A percentile compares a stretch with the other conserved stretches of the same genome.
phyloP scores from a whole-genome alignment of 2,797 vertebrate genomes.

The Cyclopterus lumpus region DNA sequence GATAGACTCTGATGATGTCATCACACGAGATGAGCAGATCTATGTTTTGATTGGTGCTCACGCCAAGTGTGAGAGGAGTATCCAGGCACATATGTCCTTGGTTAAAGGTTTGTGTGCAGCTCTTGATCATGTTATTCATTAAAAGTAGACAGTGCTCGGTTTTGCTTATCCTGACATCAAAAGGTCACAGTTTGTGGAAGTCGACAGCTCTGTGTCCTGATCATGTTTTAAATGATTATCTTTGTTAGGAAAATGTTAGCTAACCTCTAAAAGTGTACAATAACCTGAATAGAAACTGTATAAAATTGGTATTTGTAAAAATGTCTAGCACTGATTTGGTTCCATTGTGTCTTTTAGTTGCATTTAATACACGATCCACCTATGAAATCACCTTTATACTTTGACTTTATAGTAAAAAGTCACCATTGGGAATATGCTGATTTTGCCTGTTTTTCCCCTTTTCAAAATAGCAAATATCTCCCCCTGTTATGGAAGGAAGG shows the following conservation, averaged over 20 bases:
- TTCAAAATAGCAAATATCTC: background rate
- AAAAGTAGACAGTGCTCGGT: background rate
- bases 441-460: background rate
- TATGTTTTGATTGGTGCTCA: constrained; percentile 89
- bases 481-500: background rate
- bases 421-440: background rate
- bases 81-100: constrained; percentile 78
- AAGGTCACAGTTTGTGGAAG: background rate
- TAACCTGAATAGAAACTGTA: background rate
- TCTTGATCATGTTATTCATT: background rate
- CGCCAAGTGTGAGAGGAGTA: constrained; percentile 85
- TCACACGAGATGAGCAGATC: constrained; percentile 92
- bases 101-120: constrained; percentile 76
- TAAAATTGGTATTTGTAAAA: background rate
- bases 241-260: background rate
- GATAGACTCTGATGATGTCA: constrained; percentile 92
- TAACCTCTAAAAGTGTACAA: background rate
- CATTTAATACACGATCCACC: background rate
- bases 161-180: background rate
- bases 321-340: background rate
- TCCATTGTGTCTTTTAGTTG: background rate
- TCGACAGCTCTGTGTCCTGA: background rate
- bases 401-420: background rate
- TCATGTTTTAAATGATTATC: background rate
- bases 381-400: background rate